Base-by-base conservation (phyloP, 2,888 invertebrate genomes). In the Rutpela maculata region DNA sequence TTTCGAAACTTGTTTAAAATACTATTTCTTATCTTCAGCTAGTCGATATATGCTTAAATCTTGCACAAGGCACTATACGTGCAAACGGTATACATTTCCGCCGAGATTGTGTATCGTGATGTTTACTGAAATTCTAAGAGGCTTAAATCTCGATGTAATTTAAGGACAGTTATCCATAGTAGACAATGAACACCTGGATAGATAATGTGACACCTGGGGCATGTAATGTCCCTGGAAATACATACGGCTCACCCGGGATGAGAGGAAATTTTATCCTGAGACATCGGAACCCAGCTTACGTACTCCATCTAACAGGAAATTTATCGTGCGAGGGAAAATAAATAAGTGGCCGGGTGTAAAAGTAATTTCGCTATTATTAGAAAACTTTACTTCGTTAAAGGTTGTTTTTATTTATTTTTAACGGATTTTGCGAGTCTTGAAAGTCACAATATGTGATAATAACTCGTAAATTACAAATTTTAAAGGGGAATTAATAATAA, bases 201-300 rank as follows among this genome's bases (percentile, higher is more conserved):
- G 82, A 79, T 83, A 86, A 86, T 86, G 85, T 79, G 83, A 83
- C 86, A 82, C 86, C 71, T 77, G 86, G 86, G 86, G 85, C 79
- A 80, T 79, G 83, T 84, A 84, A 84, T 82, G 85, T 85, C 85
- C 83, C 84, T 83, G 79, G 83, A 77, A 80, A 84, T 86, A 86
- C 84, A 80, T 85, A 86, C 81, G 71, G 82, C 84, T 80, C 85
- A 78, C 79, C 71, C 60, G 85, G 84, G 84, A 83, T 80, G 74
- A 77, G 77, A 76, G 79, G 77, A 80, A 80, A 81, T 83, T 82
- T 83, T 82, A 83, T 82, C 84, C 76, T 72, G 77, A 77, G 75
- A 81, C 75, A 78, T 74, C 65, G 76, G 66, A 77, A 82, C 78
- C 79, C 77, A 72, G 78, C 76, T 79, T 79, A 72, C 70, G 65